Conservation (phyloP, 2,113 vertebrate genomes). For the Chauna torquata region DNA sequence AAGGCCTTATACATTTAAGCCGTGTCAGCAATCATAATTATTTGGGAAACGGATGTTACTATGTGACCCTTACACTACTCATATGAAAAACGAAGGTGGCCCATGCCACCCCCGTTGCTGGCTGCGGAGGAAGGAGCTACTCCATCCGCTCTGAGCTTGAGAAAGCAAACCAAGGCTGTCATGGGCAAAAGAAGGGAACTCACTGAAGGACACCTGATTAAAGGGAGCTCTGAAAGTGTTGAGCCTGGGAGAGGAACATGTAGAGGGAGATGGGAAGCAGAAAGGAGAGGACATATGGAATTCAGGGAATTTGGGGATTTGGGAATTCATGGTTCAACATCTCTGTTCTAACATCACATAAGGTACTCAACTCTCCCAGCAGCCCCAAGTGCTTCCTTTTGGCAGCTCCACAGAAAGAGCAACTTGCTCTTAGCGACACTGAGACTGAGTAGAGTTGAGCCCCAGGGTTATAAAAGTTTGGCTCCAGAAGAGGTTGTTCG, state of each 20-base stretch:
- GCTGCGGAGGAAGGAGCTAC: background rate
- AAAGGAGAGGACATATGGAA: background rate
- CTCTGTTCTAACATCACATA: background rate
- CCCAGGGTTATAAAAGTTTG: background rate
- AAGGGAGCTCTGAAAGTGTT: background rate
- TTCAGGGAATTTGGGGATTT: background rate
- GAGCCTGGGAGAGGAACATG: background rate
- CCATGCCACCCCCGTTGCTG: background rate
- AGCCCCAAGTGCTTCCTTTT: background rate
- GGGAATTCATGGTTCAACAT: background rate
- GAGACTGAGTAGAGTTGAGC: background rate
- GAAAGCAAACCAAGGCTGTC: background rate
- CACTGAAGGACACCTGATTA: background rate
- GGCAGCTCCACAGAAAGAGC: background rate
- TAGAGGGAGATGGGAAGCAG: background rate
- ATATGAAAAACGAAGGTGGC: background rate
- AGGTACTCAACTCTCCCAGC: background rate
- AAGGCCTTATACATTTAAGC: background rate
- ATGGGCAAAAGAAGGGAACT: background rate
- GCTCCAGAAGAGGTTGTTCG: background rate
- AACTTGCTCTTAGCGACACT: background rate
- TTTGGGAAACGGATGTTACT: background rate
- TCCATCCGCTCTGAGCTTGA: accelerated
- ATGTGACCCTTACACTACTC: background rate
- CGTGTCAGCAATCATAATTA: background rate